Evolutionary conservation across 2,797 vertebrate genomes (phyloP).

Genomic region (Eremophila alpestris): DNA sequence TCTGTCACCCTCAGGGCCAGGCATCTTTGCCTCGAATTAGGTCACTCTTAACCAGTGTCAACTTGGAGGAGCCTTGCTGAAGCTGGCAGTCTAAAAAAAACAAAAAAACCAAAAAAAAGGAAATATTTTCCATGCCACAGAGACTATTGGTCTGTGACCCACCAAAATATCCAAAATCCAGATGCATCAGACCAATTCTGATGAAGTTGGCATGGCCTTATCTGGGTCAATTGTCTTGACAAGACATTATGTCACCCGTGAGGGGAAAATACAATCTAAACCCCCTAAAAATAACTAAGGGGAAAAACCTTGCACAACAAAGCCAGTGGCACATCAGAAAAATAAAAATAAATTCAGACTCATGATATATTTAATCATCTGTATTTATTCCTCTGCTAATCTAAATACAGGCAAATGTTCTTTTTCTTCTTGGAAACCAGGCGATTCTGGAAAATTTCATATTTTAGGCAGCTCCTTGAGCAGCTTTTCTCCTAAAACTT

Average conservation of each 20-base stretch:
- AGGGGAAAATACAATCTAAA: conserved; percentile 62
- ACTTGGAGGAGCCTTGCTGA: conserved; percentile 47
- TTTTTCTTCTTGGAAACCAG: conserved; percentile 58
- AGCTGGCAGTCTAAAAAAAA: conserved; percentile 54
- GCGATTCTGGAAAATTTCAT: conserved; percentile 40
- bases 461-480: conserved; percentile 32
- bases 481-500: conserved; percentile 18
- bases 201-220: conserved; percentile 61
- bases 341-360: conserved; percentile 62
- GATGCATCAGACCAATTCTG: conserved; percentile 42
- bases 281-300: conserved; percentile 61
- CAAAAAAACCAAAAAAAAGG: background rate
- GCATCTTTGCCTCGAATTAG: conserved; percentile 58
- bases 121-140: conserved; percentile 62
- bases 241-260: conserved; percentile 66
- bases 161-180: conserved; percentile 71
- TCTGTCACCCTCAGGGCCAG: conserved; percentile 4
- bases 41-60: conserved; percentile 43
- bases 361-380: conserved; percentile 65
- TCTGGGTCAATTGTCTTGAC: conserved; percentile 69
- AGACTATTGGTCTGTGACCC: conserved; percentile 62
- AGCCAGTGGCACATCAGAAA: conserved; percentile 49
- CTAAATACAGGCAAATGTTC: conserved; percentile 60
- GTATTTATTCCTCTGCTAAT: conserved; percentile 64
- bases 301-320: conserved; percentile 65